Percentiles rank a stretch among this genome's conserved stretches.
Conservation (phyloP, 2,113 vertebrate species). For the Mesocricetus auratus region DNA sequence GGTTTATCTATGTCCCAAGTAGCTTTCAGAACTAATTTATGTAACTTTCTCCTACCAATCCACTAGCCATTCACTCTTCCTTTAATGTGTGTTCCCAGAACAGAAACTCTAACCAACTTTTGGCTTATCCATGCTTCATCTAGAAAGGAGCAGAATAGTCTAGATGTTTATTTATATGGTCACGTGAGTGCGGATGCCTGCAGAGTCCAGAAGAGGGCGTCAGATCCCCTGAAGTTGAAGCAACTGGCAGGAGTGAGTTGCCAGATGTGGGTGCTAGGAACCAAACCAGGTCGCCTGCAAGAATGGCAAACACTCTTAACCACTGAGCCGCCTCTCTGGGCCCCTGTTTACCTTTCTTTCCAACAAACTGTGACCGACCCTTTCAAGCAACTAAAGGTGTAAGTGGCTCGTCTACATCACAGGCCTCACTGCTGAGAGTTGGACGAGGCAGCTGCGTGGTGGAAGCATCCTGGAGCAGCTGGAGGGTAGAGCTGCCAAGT, state of each 20-base stretch:
- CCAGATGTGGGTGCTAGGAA: neutral
- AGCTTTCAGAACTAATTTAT: neutral
- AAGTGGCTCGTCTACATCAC: neutral
- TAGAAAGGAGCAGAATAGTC: neutral
- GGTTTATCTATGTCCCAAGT: neutral
- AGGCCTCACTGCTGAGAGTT: neutral
- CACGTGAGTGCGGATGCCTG: neutral
- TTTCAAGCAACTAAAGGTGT: neutral
- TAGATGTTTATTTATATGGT: no score
- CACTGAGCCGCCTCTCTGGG: neutral
- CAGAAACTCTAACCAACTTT: neutral
- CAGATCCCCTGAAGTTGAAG: neutral
- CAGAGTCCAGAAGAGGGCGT: neutral
- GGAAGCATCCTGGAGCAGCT: slow-evolving; percentile 20
- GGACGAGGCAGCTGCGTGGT: accelerated
- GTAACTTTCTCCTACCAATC: neutral
- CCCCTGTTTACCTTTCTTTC: neutral
- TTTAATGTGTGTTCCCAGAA: neutral
- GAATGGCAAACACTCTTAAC: neutral
- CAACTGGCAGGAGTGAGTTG: no score
- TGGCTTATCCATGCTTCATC: neutral
- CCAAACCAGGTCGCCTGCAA: neutral
- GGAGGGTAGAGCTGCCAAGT: neutral
- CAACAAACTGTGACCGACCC: neutral
- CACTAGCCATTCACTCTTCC: neutral